These are phyloP conservation scores for Graptemys geographica DNA, from an alignment of 2,797 vertebrate species.

Conservation along the genomic window DNA sequence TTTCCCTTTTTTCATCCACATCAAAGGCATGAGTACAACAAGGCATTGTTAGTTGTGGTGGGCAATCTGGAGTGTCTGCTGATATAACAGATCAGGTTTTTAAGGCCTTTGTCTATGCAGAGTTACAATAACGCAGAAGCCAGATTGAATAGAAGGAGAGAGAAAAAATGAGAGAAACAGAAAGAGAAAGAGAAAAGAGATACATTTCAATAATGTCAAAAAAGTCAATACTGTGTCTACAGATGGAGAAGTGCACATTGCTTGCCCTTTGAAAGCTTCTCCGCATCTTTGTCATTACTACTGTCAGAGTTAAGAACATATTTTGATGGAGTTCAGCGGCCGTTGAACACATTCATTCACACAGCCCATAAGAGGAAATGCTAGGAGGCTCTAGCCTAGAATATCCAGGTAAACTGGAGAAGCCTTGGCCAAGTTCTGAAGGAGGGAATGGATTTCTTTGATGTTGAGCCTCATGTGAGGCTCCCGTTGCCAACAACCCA, in stretches of 20 bases:
- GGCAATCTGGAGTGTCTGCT: slow-evolving; percentile 84
- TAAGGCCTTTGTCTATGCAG: slow-evolving; percentile 96
- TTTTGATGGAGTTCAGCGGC: slow-evolving; percentile 81
- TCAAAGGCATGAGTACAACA: slow-evolving; percentile 88
- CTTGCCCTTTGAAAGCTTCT: slow-evolving; percentile 86
- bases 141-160: slow-evolving; percentile 80
- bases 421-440: slow-evolving; percentile 97
- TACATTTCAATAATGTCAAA: slow-evolving; percentile 77
- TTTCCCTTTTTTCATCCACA: slow-evolving; percentile 91
- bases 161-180: slow-evolving; percentile 73
- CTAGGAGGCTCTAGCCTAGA: slow-evolving; percentile 88
- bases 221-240: slow-evolving; percentile 81
- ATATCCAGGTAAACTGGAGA: slow-evolving; percentile 99
- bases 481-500: slow-evolving; percentile 98
- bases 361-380: slow-evolving; percentile 74
- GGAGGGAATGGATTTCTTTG: slow-evolving; percentile 95
- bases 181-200: slow-evolving; percentile 73
- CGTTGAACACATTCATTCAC: slow-evolving; percentile 81
- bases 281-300: slow-evolving; percentile 80
- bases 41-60: slow-evolving; percentile 85
- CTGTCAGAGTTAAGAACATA: slow-evolving; percentile 83
- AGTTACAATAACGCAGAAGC: slow-evolving; percentile 88
- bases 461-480: slow-evolving; percentile 99
- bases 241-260: slow-evolving; percentile 82
- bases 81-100: slow-evolving; percentile 85